Percentiles rank a stretch among this genome's conserved stretches.
phyloP scores from a whole-genome alignment of 2,113 vertebrate genomes.

The Oreotrochilus melanogaster region DNA sequence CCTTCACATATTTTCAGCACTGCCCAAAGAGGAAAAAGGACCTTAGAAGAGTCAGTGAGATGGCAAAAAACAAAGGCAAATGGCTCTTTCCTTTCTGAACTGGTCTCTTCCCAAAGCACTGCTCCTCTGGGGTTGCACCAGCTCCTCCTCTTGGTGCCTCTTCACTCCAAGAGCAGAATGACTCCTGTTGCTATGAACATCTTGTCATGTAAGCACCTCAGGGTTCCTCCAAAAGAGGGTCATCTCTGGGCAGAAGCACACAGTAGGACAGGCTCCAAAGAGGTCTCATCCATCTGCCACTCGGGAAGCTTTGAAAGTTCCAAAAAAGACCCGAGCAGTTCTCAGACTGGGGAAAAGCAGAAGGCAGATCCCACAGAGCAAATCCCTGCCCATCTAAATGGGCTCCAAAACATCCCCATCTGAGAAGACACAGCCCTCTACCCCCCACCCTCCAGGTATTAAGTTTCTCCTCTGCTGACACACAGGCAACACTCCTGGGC shows the following conservation, averaged over 20 bases:
- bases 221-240: background rate
- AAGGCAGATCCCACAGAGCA: background rate
- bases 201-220: background rate
- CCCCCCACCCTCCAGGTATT: too few relatives aligned
- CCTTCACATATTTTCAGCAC: background rate
- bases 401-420: background rate
- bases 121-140: background rate
- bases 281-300: background rate
- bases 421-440: background rate
- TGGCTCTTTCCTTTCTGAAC: background rate
- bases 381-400: background rate
- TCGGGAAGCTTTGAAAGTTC: background rate
- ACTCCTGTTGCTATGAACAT: background rate
- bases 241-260: background rate
- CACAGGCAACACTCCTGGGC: background rate
- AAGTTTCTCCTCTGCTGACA: background rate
- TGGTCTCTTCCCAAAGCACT: background rate
- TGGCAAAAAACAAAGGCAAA: background rate
- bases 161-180: background rate
- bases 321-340: background rate
- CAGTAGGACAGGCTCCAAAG: background rate
- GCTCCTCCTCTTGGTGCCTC: background rate
- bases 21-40: background rate
- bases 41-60: background rate
- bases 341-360: background rate